Evolutionary conservation across 1,140 invertebrate species (phyloP), one percentile per base, ranked within the genome.

Genomic region (Zaprionus nigranus): DNA sequence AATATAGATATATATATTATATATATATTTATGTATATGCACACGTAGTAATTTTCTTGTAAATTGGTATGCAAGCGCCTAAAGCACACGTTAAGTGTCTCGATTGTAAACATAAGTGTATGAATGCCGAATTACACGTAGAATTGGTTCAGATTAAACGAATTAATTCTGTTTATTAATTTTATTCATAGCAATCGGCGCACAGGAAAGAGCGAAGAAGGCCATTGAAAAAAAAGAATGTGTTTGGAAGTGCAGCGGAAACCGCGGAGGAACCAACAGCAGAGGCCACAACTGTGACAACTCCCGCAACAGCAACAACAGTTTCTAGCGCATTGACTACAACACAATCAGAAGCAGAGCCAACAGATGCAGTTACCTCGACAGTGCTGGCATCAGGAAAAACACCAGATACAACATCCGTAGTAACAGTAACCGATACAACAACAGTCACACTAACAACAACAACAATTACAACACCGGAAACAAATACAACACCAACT

Each of bases 151-250:
- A 17, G 40, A 17, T 17, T 17, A 46, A 46, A 17, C n/a, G 7
- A 9, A 9, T 46, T 46, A 46, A 46, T 6, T 38, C 6, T 56
- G 34, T 46, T 11, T n/a, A 22, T 46, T 0, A n/a, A 26, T 22
- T 51, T 38, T 71, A 56, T 73, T 69, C 72, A 40, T 74, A 86
- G 83, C 79, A 80, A 20, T 80, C 64, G 38, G 71, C 64, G 56
- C 77, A 71, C 80, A 77, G 73, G 77, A 74, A 73, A 78, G 75
- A 68, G 36, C 78, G 77, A 86, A 88, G 66, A 86, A 88, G 54
- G 69, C 36, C 63, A 72, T 43, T 51, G 67, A 81, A 80, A 80
- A 88, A 79, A 80, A 88, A 88, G 46, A 71, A 80, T 67, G 20
- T 71, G 20, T 71, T 64, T 59, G 60, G 54, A 71, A 75, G 38